Conservation (phyloP, 2,797 vertebrate genomes). For the Mus minutoides region DNA sequence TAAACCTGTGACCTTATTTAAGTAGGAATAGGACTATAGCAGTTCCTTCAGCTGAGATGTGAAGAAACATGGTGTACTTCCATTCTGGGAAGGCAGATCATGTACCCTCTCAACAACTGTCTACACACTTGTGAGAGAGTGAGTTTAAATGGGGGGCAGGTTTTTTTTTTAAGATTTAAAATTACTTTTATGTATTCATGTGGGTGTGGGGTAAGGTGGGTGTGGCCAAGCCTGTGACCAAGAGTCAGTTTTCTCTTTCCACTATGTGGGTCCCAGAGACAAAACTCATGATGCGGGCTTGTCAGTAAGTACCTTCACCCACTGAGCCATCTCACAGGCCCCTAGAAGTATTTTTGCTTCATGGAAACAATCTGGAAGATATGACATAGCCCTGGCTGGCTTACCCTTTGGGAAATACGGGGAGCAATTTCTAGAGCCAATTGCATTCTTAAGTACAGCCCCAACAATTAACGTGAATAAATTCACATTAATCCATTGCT, state of each 20-base stretch:
- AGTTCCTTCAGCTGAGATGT: not conserved
- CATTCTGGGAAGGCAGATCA: not conserved
- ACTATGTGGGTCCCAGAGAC: not conserved
- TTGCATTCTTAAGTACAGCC: not conserved
- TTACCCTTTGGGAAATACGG: not conserved
- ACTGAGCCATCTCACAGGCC: not conserved
- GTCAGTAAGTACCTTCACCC: not conserved
- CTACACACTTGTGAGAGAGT: not conserved
- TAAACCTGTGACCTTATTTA: not conserved
- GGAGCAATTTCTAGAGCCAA: not conserved
- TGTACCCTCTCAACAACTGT: not conserved
- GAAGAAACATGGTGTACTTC: not conserved
- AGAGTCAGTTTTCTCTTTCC: not conserved
- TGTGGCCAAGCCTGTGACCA: not conserved
- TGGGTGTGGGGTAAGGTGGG: not conserved
- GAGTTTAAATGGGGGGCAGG: not conserved
- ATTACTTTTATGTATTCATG: not conserved
- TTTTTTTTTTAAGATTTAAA: not conserved
- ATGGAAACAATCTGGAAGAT: not conserved
- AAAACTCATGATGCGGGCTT: not conserved
- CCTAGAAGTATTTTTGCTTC: not conserved
- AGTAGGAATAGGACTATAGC: not conserved
- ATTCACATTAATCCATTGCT: not conserved
- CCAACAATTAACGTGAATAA: not conserved
- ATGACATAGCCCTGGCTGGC: not conserved